These are phyloP conservation scores for Monopterus albus DNA, from an alignment of 2,113 vertebrate genomes.

Conservation along the genomic window DNA sequence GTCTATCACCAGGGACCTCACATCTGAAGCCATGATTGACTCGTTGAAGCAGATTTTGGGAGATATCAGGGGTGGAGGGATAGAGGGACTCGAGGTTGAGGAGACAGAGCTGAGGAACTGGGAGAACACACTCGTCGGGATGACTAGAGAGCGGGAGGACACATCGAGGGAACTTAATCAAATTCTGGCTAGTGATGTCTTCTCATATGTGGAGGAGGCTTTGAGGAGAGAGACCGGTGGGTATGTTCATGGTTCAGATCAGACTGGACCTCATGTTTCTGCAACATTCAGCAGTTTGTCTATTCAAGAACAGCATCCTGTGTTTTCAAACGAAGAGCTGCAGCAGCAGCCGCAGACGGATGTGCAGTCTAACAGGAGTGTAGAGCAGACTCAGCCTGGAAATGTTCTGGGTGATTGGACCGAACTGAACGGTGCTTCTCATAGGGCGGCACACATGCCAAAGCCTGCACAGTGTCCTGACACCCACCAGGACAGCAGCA, in stretches of 20 bases:
- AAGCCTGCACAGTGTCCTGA: neutral
- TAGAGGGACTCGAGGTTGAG: slow-evolving; percentile 12
- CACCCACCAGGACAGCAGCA: slow-evolving; percentile 2
- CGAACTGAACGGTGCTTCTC: neutral
- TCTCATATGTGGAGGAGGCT: slow-evolving; percentile 69
- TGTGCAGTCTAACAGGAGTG: neutral
- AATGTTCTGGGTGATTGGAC: too few relatives aligned
- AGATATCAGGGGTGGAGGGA: slow-evolving; percentile 8
- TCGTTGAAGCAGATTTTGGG: slow-evolving; percentile 62
- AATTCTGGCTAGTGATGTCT: slow-evolving; percentile 48
- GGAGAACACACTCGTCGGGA: slow-evolving; percentile 67
- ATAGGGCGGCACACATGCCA: neutral
- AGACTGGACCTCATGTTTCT: neutral
- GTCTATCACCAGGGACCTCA: neutral
- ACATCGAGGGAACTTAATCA: neutral
- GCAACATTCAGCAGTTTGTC: neutral
- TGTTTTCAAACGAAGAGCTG: neutral
- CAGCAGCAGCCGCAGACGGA: neutral
- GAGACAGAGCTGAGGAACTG: slow-evolving; percentile 58
- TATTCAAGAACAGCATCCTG: neutral
- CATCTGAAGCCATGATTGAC: slow-evolving; percentile 52
- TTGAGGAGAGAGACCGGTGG: slow-evolving; percentile 23
- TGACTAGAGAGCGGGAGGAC: slow-evolving; percentile 44
- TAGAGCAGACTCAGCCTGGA: neutral
- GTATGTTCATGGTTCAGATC: neutral